Evolutionary conservation across 2,113 vertebrate species (phyloP).

Genomic region (Varanus salvator): DNA sequence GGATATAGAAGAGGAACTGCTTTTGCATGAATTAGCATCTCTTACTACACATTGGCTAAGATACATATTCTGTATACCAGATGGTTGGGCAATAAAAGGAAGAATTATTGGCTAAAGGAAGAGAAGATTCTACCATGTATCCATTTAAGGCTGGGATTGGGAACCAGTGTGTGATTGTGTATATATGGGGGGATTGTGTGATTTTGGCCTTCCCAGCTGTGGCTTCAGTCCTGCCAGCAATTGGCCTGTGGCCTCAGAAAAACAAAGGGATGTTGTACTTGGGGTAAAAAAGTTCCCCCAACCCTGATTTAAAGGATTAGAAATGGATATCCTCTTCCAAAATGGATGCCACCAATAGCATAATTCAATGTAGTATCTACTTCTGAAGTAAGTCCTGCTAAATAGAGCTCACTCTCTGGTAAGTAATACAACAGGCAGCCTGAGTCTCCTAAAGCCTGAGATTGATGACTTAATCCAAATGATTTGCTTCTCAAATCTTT

Average conservation of each 20-base stretch:
- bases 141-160: neutral
- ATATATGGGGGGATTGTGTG: neutral
- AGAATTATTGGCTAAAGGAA: neutral
- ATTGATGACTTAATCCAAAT: slow-evolving; percentile 14
- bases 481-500: slow-evolving; percentile 3
- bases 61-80: neutral
- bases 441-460: neutral
- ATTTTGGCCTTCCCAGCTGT: neutral
- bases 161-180: neutral
- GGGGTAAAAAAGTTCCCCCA: neutral
- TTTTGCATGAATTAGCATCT: neutral
- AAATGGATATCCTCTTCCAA: neutral
- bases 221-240: neutral
- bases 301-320: neutral
- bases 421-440: neutral
- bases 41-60: neutral
- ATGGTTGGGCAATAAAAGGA: neutral
- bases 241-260: neutral
- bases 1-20: neutral
- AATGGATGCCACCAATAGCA: neutral
- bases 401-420: neutral
- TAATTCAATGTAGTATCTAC: neutral
- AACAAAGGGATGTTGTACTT: neutral
- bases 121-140: neutral
- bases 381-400: too few relatives aligned